phyloP scores from a whole-genome alignment of 2,888 invertebrate genomes.

The Drosophila subsilvestris region DNA sequence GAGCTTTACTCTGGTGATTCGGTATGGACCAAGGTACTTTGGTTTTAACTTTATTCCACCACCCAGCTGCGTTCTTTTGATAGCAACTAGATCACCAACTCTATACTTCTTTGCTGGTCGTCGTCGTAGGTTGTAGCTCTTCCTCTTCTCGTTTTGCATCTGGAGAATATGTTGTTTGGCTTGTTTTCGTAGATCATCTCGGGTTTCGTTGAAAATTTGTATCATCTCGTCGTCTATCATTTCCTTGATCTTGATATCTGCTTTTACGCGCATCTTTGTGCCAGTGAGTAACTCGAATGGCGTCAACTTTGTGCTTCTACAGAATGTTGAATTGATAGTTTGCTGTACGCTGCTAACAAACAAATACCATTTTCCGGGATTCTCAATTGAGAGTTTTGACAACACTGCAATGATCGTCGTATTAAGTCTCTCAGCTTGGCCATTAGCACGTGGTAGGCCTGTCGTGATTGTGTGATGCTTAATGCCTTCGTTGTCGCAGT shows the following conservation, averaged over 20 bases:
- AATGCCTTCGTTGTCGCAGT: constrained; percentile 7
- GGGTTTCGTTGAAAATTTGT: constrained; percentile 3
- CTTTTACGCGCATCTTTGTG: constrained; percentile 16
- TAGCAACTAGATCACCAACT: constrained; percentile 1
- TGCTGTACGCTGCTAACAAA: constrained; percentile 17
- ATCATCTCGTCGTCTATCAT: constrained; percentile 9
- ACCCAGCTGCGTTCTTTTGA: neutral
- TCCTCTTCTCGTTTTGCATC: constrained; percentile 28
- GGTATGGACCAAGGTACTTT: neutral
- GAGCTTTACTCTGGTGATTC: neutral
- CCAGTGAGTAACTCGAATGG: constrained; percentile 23
- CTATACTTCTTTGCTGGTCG: constrained; percentile 8
- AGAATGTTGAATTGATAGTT: constrained; percentile 12
- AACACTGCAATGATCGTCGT: neutral
- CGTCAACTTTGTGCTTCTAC: constrained; percentile 12
- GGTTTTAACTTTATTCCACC: neutral
- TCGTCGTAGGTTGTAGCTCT: neutral
- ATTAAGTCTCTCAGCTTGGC: constrained; percentile 14
- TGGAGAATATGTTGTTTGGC: constrained; percentile 49
- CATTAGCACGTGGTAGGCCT: constrained; percentile 9
- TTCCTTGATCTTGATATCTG: constrained; percentile 20
- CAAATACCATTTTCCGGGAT: constrained; percentile 10
- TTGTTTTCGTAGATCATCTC: constrained; percentile 16
- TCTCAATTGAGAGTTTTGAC: neutral
- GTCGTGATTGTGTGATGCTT: constrained; percentile 1